Evolutionary conservation across 2,113 vertebrate genomes (phyloP), one percentile per base, ranked within the genome.

Genomic region (Prochilodus magdalenae): DNA sequence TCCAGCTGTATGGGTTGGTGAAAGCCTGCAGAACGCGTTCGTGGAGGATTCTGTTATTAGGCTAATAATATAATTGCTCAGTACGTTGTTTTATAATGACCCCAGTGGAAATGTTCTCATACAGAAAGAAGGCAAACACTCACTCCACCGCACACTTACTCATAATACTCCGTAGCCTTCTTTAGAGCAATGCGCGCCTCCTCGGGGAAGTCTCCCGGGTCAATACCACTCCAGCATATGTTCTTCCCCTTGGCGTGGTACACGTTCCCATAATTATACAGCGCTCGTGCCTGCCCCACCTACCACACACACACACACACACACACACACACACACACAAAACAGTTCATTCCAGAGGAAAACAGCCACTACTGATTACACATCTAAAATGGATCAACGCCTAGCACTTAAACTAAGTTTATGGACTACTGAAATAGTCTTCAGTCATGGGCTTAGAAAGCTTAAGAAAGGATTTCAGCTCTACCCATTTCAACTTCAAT

Each of bases 261-360:
- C 0, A 98, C 96, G 36, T 99, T 99, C 87, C 98, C 98, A 83
- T 98, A 96, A 92, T 98, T 99, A 93, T 99, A 99, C 53, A 99
- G 95, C 1, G 98, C 97, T 84, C 97, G 96, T 73, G 97, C 97
- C 93, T 99, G 97, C 88, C 98, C 97, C 87, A 97, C 96, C 98
- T 99, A 90, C 85, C 84, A 73, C 87, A 89, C 88, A 91, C 66
- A 73, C 89, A 83, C 83, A 90, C 85, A 91, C 80, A 90, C 89
- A 90, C 86, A 89, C 91, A 66, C 90, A 90, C 91, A 93, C 84
- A 89, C 84, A 81, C 85, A 90, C 85, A 87, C 82, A 85, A 85
- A 71, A 7, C 60, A 51, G 10, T 49, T 75, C 29, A 80, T 27
- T 63, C n/a, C 1, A 26, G 40, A 80, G 66, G 36, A 74, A 75